Percentiles rank a stretch among this genome's conserved stretches.
These are phyloP conservation scores for Rhodeus uyekii DNA, from an alignment of 2,797 vertebrate species.

Conservation along the genomic window DNA sequence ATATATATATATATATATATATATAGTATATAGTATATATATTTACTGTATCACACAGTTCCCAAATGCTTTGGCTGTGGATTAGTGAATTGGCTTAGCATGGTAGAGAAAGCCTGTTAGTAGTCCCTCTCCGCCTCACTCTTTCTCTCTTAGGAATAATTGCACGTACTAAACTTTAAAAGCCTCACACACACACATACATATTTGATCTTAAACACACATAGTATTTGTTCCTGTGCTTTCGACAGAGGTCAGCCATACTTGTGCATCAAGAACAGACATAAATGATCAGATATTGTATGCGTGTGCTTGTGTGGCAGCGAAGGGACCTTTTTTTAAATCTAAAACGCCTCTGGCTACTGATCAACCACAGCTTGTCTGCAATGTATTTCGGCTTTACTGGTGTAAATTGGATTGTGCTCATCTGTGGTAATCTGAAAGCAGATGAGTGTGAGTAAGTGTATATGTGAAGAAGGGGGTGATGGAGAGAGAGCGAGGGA, in stretches of 20 bases:
- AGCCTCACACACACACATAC: neutral
- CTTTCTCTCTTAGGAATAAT: constrained; percentile 51
- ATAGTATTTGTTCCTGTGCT: constrained; percentile 36
- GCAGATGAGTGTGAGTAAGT: constrained; percentile 64
- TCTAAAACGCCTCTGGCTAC: constrained; percentile 38
- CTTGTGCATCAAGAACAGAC: constrained; percentile 34
- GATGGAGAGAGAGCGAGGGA: constrained; percentile 30
- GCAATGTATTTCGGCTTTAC: constrained; percentile 54
- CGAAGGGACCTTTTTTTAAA: constrained; percentile 40
- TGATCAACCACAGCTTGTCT: constrained; percentile 47
- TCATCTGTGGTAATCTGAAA: constrained; percentile 74
- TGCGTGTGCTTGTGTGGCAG: constrained; percentile 19
- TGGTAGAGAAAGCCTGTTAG: constrained; percentile 72
- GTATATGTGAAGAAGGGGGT: constrained; percentile 61
- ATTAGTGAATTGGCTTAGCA: constrained; percentile 79
- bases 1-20: too few species aligned
- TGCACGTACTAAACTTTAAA: constrained; percentile 37
- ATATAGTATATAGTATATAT: too few species aligned
- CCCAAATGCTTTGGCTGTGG: constrained; percentile 73
- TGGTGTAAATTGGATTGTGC: constrained; percentile 72
- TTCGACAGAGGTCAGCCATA: constrained; percentile 61
- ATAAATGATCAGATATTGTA: neutral
- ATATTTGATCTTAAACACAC: neutral
- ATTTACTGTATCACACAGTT: constrained; percentile 43
- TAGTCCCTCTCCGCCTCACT: constrained; percentile 43